These are phyloP conservation scores for Penaeus chinensis DNA, from an alignment of 1,140 invertebrate genomes.

Conservation along the genomic window DNA sequence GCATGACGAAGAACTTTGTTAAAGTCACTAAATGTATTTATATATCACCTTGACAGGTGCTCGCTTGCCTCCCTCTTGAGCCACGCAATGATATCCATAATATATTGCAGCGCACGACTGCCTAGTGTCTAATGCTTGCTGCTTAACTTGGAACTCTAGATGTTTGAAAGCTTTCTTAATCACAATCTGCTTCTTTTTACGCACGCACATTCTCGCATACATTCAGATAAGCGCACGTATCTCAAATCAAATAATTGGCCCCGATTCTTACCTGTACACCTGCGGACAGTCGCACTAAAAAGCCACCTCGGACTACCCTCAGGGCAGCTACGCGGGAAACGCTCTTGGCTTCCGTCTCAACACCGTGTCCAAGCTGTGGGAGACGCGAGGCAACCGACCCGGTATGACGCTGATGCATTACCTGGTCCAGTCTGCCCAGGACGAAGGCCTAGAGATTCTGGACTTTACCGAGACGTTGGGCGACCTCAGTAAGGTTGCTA, in stretches of 20 bases:
- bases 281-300: not conserved
- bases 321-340: slow-evolving; percentile 96
- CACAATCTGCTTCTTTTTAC: too few species aligned
- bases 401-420: slow-evolving; percentile 97
- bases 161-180: too few species aligned
- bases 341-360: slow-evolving; percentile 94
- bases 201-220: too few species aligned
- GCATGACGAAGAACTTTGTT: too few species aligned
- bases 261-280: not conserved
- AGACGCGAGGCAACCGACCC: slow-evolving; percentile 95
- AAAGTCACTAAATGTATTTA: too few species aligned
- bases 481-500: slow-evolving; percentile 87
- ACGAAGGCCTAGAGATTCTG: slow-evolving; percentile 82
- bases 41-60: too few species aligned
- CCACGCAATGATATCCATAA: too few species aligned
- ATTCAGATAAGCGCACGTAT: not conserved
- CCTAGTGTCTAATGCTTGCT: too few species aligned
- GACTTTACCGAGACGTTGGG: slow-evolving; percentile 83
- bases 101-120: too few species aligned
- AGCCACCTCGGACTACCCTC: slow-evolving; percentile 42
- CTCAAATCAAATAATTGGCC: not conserved
- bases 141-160: too few species aligned
- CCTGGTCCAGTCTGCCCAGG: slow-evolving; percentile 88
- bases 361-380: slow-evolving; percentile 93
- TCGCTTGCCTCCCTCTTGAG: too few species aligned